Base-by-base conservation (phyloP, 2,797 vertebrate species). In the Epinephelus coioides region DNA sequence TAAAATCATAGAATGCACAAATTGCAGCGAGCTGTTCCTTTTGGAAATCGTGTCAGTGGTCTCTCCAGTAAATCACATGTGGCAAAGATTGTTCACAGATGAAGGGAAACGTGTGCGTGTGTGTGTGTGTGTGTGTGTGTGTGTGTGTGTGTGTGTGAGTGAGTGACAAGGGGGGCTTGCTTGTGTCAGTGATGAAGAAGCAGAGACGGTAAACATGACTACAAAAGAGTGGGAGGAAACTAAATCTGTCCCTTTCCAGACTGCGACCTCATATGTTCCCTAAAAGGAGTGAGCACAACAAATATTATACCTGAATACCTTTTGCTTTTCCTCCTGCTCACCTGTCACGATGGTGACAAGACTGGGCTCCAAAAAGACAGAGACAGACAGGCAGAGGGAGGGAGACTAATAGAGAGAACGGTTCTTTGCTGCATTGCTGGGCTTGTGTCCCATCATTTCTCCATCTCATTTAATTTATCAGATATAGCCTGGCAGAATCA, bases 401-500 rank as follows among this genome's bases (percentile, higher is more conserved):
- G 62, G 38, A 51, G 72, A 34, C n/a, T 21, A 73, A 78, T 38
- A 57, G 53, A 71, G 62, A 63, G 27, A 66, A 23, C 8, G 11
- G 6, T 21, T 70, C 25, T 76, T 55, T 73, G 63, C 83, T 63
- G 60, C 68, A 56, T 68, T 73, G 59, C 70, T 61, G 64, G 56
- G 38, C 73, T 78, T 65, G 62, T 7, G 17, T 56, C 53, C 75
- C 53, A 89, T 90, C 72, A 44, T 86, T 82, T 77, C 67, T 84
- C 57, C 80, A 79, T 88, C 84, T 90, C 82, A 63, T 78, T 84
- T 82, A n/a, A 74, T 90, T 90, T 64, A 82, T 91, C 84, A 87
- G 84, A 84, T 83, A 25, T 25, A 81, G 65, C 59, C 84, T 68
- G 85, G 74, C 21, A 4, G 82, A 83, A 34, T 81, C 78, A 76